Evolutionary conservation across 2,888 invertebrate species (phyloP).

Genomic region (Gisinianus flammeolus): DNA sequence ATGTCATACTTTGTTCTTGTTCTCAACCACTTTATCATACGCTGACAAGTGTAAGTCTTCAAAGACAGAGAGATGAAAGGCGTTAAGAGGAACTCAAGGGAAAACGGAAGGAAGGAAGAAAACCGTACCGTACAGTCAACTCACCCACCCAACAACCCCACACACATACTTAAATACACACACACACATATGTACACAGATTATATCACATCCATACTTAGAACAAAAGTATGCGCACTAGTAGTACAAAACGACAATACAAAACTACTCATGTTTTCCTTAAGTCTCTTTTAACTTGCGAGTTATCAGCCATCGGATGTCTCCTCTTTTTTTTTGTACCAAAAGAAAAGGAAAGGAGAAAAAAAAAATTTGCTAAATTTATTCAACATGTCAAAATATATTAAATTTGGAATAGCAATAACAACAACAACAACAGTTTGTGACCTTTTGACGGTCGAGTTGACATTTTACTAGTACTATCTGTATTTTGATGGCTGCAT

Average conservation of each 20-base stretch:
- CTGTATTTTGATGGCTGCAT: too few relatives aligned
- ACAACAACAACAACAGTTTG: too few relatives aligned
- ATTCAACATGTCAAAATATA: too few relatives aligned
- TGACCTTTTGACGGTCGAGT: too few relatives aligned
- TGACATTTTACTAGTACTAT: too few relatives aligned
- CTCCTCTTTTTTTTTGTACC: background rate
- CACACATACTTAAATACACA: background rate
- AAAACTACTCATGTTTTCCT: background rate
- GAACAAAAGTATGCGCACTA: conserved; percentile 12
- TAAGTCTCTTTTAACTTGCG: background rate
- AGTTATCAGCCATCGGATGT: background rate
- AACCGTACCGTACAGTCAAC: too few relatives aligned
- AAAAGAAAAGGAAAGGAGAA: background rate
- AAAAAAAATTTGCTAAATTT: too few relatives aligned
- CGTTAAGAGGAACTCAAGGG: conserved; percentile 28
- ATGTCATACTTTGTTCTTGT: conserved; percentile 38
- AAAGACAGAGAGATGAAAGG: conserved; percentile 23
- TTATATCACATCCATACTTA: background rate
- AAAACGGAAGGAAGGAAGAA: conserved; percentile 9
- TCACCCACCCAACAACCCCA: background rate
- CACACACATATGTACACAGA: background rate
- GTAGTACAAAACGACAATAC: background rate
- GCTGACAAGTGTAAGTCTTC: conserved; percentile 37
- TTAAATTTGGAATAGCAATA: too few relatives aligned
- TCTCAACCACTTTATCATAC: conserved; percentile 33